Evolutionary conservation across 2,797 vertebrate species (phyloP), one percentile per base, ranked within the genome.

Genomic region (Myotis daubentonii): DNA sequence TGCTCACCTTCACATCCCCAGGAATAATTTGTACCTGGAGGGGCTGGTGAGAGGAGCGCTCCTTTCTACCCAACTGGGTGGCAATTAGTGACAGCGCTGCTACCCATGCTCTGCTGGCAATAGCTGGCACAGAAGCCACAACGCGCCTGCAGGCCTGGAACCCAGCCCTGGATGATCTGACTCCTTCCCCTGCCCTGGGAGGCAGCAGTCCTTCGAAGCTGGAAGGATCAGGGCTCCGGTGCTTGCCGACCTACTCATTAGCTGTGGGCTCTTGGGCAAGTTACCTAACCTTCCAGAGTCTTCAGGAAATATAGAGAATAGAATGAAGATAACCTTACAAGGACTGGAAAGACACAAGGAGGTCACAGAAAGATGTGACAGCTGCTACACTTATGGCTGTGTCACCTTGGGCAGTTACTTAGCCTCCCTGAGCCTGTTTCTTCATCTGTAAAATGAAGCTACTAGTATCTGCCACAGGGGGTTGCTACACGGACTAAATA

Each of bases 11-110:
- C 95, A 95, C 81, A 86, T 83, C 95, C 91, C 89, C 85, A 92
- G 94, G 96, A 96, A 95, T 96, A 91, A 93, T 96, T 8, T 96
- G 91, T 90, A 90, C 94, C 81, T 85, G 81, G 93, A 97, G 94
- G 76, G 51, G 41, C 2, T 68, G n/a, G 30, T 38, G 33, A 17
- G 81, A 83, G 33, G 25, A 74, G 86, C 44, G 17, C 57, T 53
- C 83, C 65, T 87, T 71, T 93, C 86, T 83, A 75, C 82, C 60
- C 96, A 89, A 68, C 95, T 20, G 60, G 92, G 74, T 86, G 72
- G 95, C 82, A 96, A 95, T 92, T 91, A 95, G 95, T 44, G 41
- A 38, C 47, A 88, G 79, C 1, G 1, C 0, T 82, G 60, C 81
- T 66, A 47, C 44, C 44, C 20, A 6, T 41, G 80, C 57, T 57